Evolutionary conservation across 2,113 vertebrate species (phyloP).

Genomic region (Hyperoodon ampullatus): DNA sequence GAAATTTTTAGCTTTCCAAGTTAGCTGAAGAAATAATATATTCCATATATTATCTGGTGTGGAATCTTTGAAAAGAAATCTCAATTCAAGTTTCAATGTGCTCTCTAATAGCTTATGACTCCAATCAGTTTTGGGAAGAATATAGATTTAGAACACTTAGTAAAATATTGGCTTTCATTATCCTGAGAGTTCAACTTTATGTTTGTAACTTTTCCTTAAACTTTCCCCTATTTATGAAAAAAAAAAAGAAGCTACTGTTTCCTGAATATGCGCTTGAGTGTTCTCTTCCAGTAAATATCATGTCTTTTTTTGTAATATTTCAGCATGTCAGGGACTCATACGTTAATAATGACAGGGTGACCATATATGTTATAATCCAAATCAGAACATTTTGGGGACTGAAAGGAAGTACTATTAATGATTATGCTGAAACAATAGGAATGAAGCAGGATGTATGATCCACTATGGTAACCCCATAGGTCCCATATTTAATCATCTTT

Average conservation of each 20-base stretch:
- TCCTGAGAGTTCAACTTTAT: neutral
- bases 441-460: neutral
- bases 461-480: neutral
- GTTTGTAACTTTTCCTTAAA: neutral
- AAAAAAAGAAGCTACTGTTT: constrained; percentile 18
- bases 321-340: neutral
- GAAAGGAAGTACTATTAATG: neutral
- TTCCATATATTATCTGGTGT: neutral
- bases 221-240: neutral
- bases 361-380: neutral
- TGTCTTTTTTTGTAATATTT: neutral
- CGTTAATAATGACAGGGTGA: neutral
- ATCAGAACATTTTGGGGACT: neutral
- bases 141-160: neutral
- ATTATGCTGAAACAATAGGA: neutral
- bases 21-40: neutral
- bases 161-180: constrained; percentile 1
- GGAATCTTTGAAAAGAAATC: constrained; percentile 42
- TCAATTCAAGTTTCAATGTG: neutral
- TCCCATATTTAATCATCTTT: neutral
- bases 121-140: neutral
- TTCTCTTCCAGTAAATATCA: constrained; percentile 23
- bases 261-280: neutral
- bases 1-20: constrained; percentile 62
- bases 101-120: neutral